Conservation (phyloP, 2,113 vertebrate species). For the Menura novaehollandiae region DNA sequence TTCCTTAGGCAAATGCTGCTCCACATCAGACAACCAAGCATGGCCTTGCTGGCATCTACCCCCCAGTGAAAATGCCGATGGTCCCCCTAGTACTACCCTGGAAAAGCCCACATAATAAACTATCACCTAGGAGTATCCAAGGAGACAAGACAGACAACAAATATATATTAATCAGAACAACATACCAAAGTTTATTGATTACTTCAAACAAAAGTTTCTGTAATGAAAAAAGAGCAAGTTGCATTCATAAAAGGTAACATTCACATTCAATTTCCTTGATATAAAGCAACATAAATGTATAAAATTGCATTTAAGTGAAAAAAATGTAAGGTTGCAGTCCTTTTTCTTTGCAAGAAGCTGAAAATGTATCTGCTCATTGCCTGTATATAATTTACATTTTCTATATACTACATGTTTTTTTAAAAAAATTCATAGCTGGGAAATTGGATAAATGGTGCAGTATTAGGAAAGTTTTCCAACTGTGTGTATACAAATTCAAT, state of each 20-base stretch:
- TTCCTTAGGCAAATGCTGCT: not conserved
- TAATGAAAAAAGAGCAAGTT: constrained; percentile 79
- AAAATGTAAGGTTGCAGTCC: constrained; percentile 69
- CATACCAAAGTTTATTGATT: constrained; percentile 85
- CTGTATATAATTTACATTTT: constrained; percentile 71
- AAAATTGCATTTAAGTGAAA: constrained; percentile 74
- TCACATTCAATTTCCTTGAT: constrained; percentile 75
- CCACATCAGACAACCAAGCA: not conserved
- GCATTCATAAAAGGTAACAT: constrained; percentile 80
- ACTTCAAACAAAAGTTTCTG: constrained; percentile 73
- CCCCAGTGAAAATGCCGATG: not conserved
- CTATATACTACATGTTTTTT: constrained; percentile 47
- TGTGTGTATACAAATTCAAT: constrained; percentile 50
- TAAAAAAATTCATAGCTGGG: constrained; percentile 46
- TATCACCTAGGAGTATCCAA: not conserved
- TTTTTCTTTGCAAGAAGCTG: constrained; percentile 60
- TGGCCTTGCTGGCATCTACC: accelerated
- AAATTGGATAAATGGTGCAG: constrained; percentile 58
- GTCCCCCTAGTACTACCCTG: accelerated
- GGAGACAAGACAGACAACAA: not conserved
- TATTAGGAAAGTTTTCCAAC: constrained; percentile 48
- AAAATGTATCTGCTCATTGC: constrained; percentile 69
- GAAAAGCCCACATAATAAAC: not conserved
- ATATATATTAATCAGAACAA: constrained; percentile 69
- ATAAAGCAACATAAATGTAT: constrained; percentile 77